Conservation (phyloP, 2,888 invertebrate genomes). For the Cryptophagus acutangulus region DNA sequence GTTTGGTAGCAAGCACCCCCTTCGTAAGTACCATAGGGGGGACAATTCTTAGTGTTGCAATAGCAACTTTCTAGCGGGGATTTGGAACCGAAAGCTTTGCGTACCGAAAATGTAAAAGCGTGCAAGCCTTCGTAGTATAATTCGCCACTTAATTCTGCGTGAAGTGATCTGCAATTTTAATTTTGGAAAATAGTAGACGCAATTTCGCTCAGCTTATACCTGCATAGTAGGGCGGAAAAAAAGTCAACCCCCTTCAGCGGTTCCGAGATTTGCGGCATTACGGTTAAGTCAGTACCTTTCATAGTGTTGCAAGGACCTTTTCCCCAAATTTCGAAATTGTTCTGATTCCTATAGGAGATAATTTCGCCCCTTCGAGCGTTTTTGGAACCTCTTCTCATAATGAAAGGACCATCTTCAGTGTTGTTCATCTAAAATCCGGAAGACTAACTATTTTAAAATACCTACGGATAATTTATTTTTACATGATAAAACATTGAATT, state of each 20-base stretch:
- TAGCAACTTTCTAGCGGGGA: not conserved
- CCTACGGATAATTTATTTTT: conserved; percentile 2
- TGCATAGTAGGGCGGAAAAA: not conserved
- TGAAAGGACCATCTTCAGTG: conserved; percentile 2
- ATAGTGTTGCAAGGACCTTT: not conserved
- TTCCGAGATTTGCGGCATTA: too few relatives aligned
- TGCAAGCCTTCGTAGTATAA: not conserved
- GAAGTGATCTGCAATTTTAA: conserved; percentile 3
- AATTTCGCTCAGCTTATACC: too few relatives aligned
- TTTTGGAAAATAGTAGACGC: too few relatives aligned
- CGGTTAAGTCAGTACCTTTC: conserved; percentile 3
- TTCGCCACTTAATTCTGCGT: not conserved
- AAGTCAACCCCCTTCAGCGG: conserved; percentile 1
- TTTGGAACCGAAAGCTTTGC: not conserved
- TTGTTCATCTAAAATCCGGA: conserved; percentile 2
- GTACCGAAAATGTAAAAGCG: not conserved
- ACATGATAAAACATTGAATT: conserved; percentile 3
- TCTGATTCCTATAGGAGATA: not conserved
- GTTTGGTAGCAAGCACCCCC: not conserved
- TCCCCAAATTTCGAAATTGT: not conserved
- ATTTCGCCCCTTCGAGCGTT: not conserved
- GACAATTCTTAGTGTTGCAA: not conserved
- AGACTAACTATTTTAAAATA: not conserved
- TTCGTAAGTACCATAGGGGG: not conserved
- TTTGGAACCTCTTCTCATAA: conserved; percentile 1